Percentiles rank a stretch among this genome's conserved stretches.
Conservation (phyloP, 2,113 vertebrate species). For the Pelvicachromis taeniatus region DNA sequence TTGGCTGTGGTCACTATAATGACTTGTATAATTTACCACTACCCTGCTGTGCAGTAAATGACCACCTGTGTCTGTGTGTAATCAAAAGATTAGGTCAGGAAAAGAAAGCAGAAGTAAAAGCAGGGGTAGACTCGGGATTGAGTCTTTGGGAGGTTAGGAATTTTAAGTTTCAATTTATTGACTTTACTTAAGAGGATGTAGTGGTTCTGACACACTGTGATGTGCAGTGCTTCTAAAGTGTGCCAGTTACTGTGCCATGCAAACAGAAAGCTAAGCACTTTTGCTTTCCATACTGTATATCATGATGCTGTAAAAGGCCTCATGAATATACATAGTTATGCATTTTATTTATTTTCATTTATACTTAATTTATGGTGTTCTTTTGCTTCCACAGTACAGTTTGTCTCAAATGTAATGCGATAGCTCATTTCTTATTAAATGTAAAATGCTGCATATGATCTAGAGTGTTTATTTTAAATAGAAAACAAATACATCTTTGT, state of each 20-base stretch:
- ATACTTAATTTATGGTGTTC: not conserved
- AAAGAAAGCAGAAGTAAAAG: not conserved
- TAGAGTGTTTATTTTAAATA: not conserved
- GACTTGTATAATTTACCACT: conserved; percentile 22
- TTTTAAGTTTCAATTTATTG: not conserved
- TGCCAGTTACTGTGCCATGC: not conserved
- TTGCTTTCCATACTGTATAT: not conserved
- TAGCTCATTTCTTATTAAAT: not conserved
- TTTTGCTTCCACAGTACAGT: not conserved
- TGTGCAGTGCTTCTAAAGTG: not conserved
- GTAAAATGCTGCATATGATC: not conserved
- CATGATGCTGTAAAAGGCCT: not conserved
- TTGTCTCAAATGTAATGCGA: not conserved
- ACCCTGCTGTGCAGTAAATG: conserved; percentile 11
- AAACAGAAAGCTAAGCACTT: conserved; percentile 18
- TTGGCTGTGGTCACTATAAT: not conserved
- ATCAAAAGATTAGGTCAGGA: not conserved
- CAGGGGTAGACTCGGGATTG: not conserved
- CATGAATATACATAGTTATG: not conserved
- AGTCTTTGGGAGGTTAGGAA: not conserved
- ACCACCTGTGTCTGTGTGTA: not conserved
- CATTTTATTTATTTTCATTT: not conserved
- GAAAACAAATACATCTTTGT: not conserved
- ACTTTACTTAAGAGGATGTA: not conserved
- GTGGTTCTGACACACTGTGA: not conserved